Percentiles rank a stretch among this genome's conserved stretches.
Evolutionary conservation across 2,113 vertebrate genomes (phyloP).

Genomic region (Athene cunicularia): DNA sequence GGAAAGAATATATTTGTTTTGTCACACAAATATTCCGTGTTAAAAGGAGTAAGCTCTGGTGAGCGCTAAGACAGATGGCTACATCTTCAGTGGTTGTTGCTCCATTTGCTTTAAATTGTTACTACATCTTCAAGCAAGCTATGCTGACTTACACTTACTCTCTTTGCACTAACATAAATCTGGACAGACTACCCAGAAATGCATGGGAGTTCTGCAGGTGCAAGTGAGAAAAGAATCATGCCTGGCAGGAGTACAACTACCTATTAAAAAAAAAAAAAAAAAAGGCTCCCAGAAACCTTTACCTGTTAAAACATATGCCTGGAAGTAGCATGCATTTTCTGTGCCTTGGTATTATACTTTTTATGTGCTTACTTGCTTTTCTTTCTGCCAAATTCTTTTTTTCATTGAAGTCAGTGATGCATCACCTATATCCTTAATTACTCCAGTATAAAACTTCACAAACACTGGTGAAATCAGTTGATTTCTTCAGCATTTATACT

Average conservation of each 20-base stretch:
- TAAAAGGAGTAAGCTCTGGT: not conserved
- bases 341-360: conserved; percentile 36
- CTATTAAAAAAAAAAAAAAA: not conserved
- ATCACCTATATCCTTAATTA: not conserved
- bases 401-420: conserved; percentile 49
- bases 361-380: not conserved
- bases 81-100: not conserved
- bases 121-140: not conserved
- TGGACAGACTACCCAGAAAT: not conserved
- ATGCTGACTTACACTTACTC: not conserved
- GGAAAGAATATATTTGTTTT: not conserved
- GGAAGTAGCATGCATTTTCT: conserved; percentile 58
- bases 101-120: not conserved
- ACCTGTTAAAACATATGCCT: conserved; percentile 9
- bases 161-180: not conserved
- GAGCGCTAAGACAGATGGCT: not conserved
- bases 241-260: not conserved
- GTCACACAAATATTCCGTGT: not conserved
- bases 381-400: conserved; percentile 29
- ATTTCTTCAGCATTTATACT: not conserved
- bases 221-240: not conserved
- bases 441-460: not conserved
- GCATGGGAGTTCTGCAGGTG: not conserved
- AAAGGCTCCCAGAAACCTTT: not conserved
- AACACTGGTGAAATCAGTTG: not conserved